Conservation (phyloP, 2,888 invertebrate species). For the Drosophila atripex region DNA sequence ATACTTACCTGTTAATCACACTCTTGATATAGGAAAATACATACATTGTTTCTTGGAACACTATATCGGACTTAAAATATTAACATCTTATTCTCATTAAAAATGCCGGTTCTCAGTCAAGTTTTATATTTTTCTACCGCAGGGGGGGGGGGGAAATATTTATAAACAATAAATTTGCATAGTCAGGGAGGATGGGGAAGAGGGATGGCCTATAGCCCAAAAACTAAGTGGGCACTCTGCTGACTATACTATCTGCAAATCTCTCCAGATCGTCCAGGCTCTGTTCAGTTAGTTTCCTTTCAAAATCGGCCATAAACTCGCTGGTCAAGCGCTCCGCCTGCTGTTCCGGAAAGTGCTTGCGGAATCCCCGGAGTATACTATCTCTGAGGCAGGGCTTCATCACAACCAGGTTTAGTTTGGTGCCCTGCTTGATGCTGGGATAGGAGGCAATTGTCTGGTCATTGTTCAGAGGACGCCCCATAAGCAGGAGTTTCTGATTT, state of each 20-base stretch:
- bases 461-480: conserved; percentile 89
- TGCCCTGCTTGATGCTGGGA: conserved; percentile 89
- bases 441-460: conserved; percentile 89
- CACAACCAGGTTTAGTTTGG: conserved; percentile 89
- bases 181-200: conserved; percentile 6
- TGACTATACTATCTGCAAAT: conserved; percentile 69
- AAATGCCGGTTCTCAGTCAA: conserved; percentile 24
- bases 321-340: conserved; percentile 85
- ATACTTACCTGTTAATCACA: too few species aligned
- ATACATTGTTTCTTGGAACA: too few species aligned
- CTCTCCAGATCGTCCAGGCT: conserved; percentile 83
- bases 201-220: neutral
- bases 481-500: conserved; percentile 89
- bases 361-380: conserved; percentile 84
- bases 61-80: too few species aligned
- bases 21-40: too few species aligned
- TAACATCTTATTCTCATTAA: neutral
- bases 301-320: conserved; percentile 82
- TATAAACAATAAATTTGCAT: conserved; percentile 32
- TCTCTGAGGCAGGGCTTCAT: conserved; percentile 88
- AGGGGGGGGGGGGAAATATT: conserved; percentile 10
- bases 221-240: conserved; percentile 40
- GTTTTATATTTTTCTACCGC: conserved; percentile 40
- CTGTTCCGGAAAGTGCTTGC: conserved; percentile 86
- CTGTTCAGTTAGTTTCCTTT: conserved; percentile 77